These are phyloP conservation scores for Diabrotica virgifera DNA, from an alignment of 1,140 invertebrate genomes.

Conservation along the genomic window DNA sequence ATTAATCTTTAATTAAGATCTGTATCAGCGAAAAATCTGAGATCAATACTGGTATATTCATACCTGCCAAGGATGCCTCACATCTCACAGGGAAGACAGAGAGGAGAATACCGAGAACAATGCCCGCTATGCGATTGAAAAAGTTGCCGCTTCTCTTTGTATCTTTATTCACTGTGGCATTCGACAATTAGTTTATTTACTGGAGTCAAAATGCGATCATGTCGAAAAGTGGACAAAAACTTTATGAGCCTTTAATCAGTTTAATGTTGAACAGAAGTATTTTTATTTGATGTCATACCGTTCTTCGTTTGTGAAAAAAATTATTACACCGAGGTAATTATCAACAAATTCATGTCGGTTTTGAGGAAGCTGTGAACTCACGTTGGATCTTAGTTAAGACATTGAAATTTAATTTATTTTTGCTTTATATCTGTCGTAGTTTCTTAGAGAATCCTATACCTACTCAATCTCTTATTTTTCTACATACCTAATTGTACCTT, in stretches of 20 bases:
- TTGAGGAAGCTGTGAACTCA: background rate
- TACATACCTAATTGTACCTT: too few relatives aligned
- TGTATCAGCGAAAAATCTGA: background rate
- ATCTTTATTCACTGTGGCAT: constrained; percentile 19
- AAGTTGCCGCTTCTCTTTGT: constrained; percentile 14
- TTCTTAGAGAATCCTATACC: too few relatives aligned
- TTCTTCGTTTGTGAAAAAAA: background rate
- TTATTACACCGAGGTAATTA: background rate
- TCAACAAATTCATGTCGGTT: background rate
- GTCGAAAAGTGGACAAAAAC: constrained; percentile 19
- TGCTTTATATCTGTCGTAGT: background rate
- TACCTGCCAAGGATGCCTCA: too few relatives aligned
- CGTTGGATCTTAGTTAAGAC: background rate
- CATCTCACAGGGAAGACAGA: background rate
- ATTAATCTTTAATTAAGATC: too few relatives aligned
- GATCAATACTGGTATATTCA: background rate
- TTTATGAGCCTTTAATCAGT: constrained; percentile 20
- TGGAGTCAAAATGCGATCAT: constrained; percentile 14
- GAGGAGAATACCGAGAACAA: constrained; percentile 4
- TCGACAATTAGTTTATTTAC: constrained; percentile 22
- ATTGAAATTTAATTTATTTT: background rate
- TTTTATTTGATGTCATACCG: constrained; percentile 8
- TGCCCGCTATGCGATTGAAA: constrained; percentile 5
- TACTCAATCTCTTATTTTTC: background rate
- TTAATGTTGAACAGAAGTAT: constrained; percentile 14